These are phyloP conservation scores for Apogon hyalosoma DNA, from an alignment of 2,797 vertebrate genomes.

Conservation along the genomic window DNA sequence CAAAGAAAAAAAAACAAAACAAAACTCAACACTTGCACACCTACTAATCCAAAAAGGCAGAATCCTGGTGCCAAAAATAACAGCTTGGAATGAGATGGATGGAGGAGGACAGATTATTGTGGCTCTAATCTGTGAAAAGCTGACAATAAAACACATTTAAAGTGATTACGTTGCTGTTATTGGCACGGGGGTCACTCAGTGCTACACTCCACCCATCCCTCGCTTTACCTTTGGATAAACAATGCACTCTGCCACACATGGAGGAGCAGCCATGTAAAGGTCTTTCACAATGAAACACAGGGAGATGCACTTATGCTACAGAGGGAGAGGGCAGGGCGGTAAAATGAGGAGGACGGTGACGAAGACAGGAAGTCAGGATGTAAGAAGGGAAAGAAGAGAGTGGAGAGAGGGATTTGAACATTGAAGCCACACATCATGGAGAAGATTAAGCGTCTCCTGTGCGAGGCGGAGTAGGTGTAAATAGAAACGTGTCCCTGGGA, in stretches of 20 bases:
- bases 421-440: constrained; percentile 68
- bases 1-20: constrained; percentile 9
- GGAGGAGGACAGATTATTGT: constrained; percentile 82
- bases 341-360: constrained; percentile 7
- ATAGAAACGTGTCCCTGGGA: constrained; percentile 77
- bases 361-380: constrained; percentile 33
- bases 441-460: constrained; percentile 70
- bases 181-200: constrained; percentile 64
- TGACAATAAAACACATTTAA: constrained; percentile 84
- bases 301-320: constrained; percentile 28
- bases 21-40: constrained; percentile 58
- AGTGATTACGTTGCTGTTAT: constrained; percentile 80
- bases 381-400: constrained; percentile 29
- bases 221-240: constrained; percentile 36
- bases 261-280: constrained; percentile 36
- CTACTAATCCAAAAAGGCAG: constrained; percentile 82
- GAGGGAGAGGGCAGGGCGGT: constrained; percentile 18
- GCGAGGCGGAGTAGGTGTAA: constrained; percentile 72
- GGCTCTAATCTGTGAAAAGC: constrained; percentile 84
- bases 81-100: constrained; percentile 82
- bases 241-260: constrained; percentile 23
- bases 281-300: constrained; percentile 42
- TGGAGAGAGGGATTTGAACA: constrained; percentile 51
- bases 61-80: constrained; percentile 84
- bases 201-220: constrained; percentile 19